These are phyloP conservation scores for Phalera bucephala DNA, from an alignment of 2,888 invertebrate genomes.

Conservation along the genomic window DNA sequence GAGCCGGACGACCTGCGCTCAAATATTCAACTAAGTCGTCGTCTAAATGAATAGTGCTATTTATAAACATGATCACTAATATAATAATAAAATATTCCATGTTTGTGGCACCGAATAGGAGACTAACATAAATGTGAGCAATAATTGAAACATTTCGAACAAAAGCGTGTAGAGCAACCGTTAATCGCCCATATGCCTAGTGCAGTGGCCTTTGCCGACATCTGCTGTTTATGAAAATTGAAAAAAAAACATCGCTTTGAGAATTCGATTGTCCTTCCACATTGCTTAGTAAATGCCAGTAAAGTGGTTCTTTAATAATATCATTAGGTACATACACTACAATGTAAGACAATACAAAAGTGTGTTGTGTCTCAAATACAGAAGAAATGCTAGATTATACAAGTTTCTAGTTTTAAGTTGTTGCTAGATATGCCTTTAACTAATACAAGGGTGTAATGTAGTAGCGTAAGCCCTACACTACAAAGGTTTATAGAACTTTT, in stretches of 20 bases:
- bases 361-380: no score
- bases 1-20: no score
- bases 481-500: no score
- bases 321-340: conserved; percentile 30
- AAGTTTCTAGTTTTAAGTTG: no score
- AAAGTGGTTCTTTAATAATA: conserved; percentile 38
- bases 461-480: no score
- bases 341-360: no score
- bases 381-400: no score
- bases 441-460: no score
- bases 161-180: conserved; percentile 43
- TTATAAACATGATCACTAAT: no score
- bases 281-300: conserved; percentile 45
- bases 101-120: conserved; percentile 34
- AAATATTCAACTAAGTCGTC: no score
- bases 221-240: conserved; percentile 63
- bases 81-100: conserved; percentile 15
- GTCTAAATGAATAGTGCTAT: no score
- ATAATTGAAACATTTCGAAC: conserved; percentile 63
- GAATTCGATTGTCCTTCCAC: conserved; percentile 48
- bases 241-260: conserved; percentile 41
- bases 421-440: no score
- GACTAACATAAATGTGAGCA: conserved; percentile 28
- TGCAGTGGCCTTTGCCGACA: conserved; percentile 63
- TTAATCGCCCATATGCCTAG: conserved; percentile 44